Evolutionary conservation across 2,113 vertebrate genomes (phyloP).

Genomic region (Microcebus ravelobensis): DNA sequence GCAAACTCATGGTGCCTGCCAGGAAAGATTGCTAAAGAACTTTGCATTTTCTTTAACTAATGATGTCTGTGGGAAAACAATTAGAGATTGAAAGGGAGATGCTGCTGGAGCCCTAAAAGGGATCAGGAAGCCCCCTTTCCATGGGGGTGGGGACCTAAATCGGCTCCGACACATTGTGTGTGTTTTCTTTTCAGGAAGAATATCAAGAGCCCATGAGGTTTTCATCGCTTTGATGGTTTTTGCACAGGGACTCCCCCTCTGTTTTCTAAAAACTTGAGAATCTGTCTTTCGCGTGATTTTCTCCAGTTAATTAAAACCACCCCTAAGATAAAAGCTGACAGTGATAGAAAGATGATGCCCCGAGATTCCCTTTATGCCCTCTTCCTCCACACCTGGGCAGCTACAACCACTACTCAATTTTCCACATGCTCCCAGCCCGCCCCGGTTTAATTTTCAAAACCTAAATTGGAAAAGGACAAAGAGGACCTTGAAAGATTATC

Average conservation of each 20-base stretch:
- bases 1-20: constrained; percentile 71
- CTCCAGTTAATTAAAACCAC: constrained; percentile 74
- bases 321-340: constrained; percentile 56
- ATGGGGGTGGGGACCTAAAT: constrained; percentile 53
- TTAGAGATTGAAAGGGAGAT: constrained; percentile 65
- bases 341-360: constrained; percentile 24
- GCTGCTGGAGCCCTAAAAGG: constrained; percentile 18
- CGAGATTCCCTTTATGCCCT: background rate
- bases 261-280: constrained; percentile 64
- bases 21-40: constrained; percentile 81
- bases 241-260: constrained; percentile 54
- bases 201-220: constrained; percentile 71
- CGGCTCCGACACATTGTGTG: constrained; percentile 58
- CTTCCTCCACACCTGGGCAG: constrained; percentile 18
- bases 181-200: constrained; percentile 65
- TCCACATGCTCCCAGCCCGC: background rate
- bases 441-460: background rate
- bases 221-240: constrained; percentile 77
- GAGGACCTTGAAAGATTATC: background rate
- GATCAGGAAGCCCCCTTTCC: constrained; percentile 54
- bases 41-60: constrained; percentile 76
- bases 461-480: background rate
- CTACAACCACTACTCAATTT: background rate
- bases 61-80: constrained; percentile 77
- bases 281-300: constrained; percentile 62